Evolutionary conservation across 2,797 vertebrate genomes (phyloP).

Genomic region (Mustela erminea): DNA sequence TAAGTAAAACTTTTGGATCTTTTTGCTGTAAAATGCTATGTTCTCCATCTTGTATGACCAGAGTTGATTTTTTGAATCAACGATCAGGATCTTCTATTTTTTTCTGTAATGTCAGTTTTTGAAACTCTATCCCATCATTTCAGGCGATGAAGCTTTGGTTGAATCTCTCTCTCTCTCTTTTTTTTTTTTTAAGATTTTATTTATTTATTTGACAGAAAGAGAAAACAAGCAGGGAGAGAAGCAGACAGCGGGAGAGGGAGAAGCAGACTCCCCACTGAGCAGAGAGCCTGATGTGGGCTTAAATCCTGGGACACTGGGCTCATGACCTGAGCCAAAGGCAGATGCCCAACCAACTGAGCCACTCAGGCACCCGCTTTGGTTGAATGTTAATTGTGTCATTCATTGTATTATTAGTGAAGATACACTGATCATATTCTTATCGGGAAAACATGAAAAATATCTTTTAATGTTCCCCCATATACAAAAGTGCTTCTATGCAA

Average conservation of each 20-base stretch:
- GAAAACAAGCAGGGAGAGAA: too few relatives aligned
- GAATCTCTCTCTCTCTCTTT: background rate
- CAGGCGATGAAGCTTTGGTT: background rate
- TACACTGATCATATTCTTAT: background rate
- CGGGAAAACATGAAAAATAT: background rate
- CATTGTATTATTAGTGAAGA: background rate
- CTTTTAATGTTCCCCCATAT: background rate
- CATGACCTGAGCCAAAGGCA: too few relatives aligned
- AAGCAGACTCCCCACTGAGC: too few relatives aligned
- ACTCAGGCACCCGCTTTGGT: background rate
- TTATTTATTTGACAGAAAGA: too few relatives aligned
- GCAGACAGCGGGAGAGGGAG: too few relatives aligned
- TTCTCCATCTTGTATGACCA: background rate
- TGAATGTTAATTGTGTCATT: background rate
- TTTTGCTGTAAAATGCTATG: background rate
- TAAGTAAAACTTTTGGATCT: background rate
- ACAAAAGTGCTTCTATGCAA: background rate
- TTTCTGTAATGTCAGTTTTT: constrained; percentile 41
- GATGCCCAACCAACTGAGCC: too few relatives aligned
- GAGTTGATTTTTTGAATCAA: background rate
- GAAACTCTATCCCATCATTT: constrained; percentile 14
- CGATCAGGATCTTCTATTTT: constrained; percentile 22
- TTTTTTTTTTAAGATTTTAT: too few relatives aligned
- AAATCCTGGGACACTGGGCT: too few relatives aligned
- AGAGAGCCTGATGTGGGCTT: too few relatives aligned